These are phyloP conservation scores for Macaria liturata DNA, from an alignment of 2,888 invertebrate species.

Conservation along the genomic window DNA sequence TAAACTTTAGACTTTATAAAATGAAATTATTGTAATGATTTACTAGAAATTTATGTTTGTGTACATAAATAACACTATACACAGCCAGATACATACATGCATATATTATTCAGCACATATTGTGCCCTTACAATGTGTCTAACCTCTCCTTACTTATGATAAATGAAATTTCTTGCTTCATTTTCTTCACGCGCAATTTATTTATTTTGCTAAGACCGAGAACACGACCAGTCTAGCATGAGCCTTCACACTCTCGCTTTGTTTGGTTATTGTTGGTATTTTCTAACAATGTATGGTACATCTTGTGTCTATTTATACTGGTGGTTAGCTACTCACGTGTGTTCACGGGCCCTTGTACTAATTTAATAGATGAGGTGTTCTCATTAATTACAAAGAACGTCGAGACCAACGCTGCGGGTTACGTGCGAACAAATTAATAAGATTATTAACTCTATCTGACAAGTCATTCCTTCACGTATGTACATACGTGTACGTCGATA, in stretches of 20 bases:
- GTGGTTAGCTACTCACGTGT: constrained; percentile 60
- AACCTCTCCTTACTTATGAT: constrained; percentile 61
- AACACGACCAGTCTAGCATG: constrained; percentile 49
- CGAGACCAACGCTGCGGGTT: constrained; percentile 70
- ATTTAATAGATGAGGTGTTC: constrained; percentile 83
- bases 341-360: constrained; percentile 74
- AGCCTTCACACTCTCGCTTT: constrained; percentile 37
- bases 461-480: constrained; percentile 69
- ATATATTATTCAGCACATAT: no score
- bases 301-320: constrained; percentile 53
- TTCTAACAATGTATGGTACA: constrained; percentile 24
- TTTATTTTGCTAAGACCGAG: constrained; percentile 72
- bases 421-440: constrained; percentile 76
- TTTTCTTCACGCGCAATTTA: constrained; percentile 79
- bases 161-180: constrained; percentile 77
- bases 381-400: constrained; percentile 82
- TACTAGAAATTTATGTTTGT: no score
- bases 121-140: constrained; percentile 35
- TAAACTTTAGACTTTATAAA: no score
- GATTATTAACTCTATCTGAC: constrained; percentile 80
- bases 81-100: no score
- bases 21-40: no score
- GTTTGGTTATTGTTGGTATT: constrained; percentile 20
- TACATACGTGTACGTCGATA: constrained; percentile 30
- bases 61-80: no score